Evolutionary conservation across 2,888 invertebrate genomes (phyloP).

Genomic region (Lacanobia wlatinum): DNA sequence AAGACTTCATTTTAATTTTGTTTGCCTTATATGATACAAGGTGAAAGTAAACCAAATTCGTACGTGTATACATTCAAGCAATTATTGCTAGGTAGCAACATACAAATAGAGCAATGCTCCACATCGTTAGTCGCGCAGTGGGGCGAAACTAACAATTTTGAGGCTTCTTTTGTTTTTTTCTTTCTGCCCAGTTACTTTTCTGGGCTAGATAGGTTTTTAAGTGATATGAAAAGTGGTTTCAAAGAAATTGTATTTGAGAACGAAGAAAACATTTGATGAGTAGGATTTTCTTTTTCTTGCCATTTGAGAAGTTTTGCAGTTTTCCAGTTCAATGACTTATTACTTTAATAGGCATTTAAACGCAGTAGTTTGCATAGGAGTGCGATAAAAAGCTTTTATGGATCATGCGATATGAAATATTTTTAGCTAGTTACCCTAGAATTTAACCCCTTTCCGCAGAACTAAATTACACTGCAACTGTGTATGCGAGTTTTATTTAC

Average conservation of each 20-base stretch:
- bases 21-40: constrained; percentile 41
- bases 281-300: neutral
- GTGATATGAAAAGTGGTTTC: neutral
- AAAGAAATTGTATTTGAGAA: neutral
- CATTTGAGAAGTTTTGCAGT: neutral
- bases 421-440: neutral
- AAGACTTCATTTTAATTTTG: constrained; percentile 1
- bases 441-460: neutral
- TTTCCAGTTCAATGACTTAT: constrained; percentile 12
- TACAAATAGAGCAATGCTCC: constrained; percentile 49
- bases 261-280: neutral
- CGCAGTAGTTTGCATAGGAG: neutral
- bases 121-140: constrained; percentile 55
- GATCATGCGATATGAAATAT: neutral
- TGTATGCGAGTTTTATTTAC: too few relatives aligned
- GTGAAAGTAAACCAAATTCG: constrained; percentile 69
- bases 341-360: neutral
- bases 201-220: constrained; percentile 19
- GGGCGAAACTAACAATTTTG: constrained; percentile 48
- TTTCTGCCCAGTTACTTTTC: constrained; percentile 31
- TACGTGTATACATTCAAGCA: constrained; percentile 32
- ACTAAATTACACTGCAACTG: constrained; percentile 8
- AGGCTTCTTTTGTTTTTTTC: constrained; percentile 29
- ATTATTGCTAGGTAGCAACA: constrained; percentile 37
- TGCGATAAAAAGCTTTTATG: neutral